Evolutionary conservation across 2,797 vertebrate genomes (phyloP).

Genomic region (Mallotus villosus): DNA sequence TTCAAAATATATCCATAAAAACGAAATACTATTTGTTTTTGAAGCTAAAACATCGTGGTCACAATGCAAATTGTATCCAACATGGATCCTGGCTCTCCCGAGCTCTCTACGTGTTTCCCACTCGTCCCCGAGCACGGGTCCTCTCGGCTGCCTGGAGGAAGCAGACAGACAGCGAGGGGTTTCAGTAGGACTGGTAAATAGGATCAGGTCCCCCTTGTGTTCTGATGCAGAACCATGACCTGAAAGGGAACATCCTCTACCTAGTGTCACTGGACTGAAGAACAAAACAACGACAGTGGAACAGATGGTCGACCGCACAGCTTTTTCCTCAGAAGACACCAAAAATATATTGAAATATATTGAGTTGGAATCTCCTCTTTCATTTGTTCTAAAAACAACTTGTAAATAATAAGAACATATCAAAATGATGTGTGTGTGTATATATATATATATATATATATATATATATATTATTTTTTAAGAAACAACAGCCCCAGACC

Average conservation of each 20-base stretch:
- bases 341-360: not conserved
- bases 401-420: conserved; percentile 3
- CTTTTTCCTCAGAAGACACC: not conserved
- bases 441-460: not conserved
- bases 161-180: no score
- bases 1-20: not conserved
- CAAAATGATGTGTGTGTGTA: conserved; percentile 16
- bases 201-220: not conserved
- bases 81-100: not conserved
- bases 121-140: no score
- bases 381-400: not conserved
- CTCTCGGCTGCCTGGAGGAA: not conserved
- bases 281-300: not conserved
- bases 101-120: not conserved
- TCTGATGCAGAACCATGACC: not conserved
- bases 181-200: not conserved
- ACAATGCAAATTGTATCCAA: not conserved
- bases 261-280: not conserved
- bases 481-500: conserved; percentile 45
- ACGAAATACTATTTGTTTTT: not conserved
- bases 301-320: conserved; percentile 1
- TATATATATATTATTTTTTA: conserved; percentile 24
- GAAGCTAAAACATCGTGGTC: not conserved
- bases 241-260: not conserved
- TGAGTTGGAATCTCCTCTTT: not conserved